Base-by-base conservation (phyloP, 2,113 vertebrate genomes). In the Paedocypris sp. region DNA sequence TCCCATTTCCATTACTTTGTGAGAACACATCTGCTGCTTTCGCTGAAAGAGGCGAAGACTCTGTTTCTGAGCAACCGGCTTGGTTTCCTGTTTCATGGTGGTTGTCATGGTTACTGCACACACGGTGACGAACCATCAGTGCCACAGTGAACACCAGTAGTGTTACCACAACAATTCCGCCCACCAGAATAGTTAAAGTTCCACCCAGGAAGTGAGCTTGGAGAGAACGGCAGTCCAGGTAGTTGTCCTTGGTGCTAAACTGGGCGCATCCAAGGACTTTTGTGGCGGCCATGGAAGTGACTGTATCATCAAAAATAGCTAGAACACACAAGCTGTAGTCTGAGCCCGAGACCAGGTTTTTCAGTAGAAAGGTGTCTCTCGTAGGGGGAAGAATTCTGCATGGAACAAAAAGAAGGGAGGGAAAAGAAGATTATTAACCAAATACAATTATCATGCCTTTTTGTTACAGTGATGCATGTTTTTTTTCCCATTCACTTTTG, bases 101-200 rank as follows among this genome's bases (percentile, higher is more conserved):
- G 25, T 29, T 41, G 11, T 23, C 59, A 12, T 71, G 52, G 6
- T 80, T 80, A 39, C 78, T 78, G 1, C 84, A 85, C 45, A 82
- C 79, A 59, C 83, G 82, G 72, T 86, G 84, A 71, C 83, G 80
- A 56, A 89, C 83, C 84, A 88, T 86, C 76, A 88, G 82, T 36
- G 79, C 81, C 72, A 88, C 84, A 0, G 85, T 87, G 74, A 88
- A 89, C 72, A 89, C 86, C 77, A 89, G 75, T 72, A 89, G 65
- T 20, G 85, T 85, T 8, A 81, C 87, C 67, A 89, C 87, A 6
- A 88, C 80, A 38, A 88, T 66, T 0, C 87, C 87, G 0, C 87
- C 87, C 4, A 89, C 85, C 0, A 83, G 77, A 61, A 89, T 82
- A 0, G 85, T 88, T 74, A 89, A 77, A 11, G 87, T 88, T 39